Evolutionary conservation across 2,113 vertebrate species (phyloP).

Genomic region (Progne subis): DNA sequence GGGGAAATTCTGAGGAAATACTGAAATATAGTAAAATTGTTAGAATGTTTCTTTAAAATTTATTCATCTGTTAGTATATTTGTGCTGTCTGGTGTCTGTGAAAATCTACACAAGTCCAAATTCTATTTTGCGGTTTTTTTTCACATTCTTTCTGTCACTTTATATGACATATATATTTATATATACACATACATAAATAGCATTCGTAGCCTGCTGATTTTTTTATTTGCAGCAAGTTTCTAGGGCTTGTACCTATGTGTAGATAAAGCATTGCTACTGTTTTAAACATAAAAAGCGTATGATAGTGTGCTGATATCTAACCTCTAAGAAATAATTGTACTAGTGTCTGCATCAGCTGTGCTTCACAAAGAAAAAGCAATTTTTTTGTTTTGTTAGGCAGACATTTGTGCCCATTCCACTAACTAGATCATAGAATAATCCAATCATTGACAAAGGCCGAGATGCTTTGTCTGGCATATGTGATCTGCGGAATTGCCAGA

Average conservation of each 20-base stretch:
- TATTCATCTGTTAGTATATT: neutral
- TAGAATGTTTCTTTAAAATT: neutral
- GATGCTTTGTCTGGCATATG: conserved; percentile 34
- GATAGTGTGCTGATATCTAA: neutral
- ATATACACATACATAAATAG: neutral
- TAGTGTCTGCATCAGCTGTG: conserved; percentile 3
- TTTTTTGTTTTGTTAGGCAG: conserved; percentile 21
- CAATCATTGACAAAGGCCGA: conserved; percentile 38
- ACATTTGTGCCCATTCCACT: conserved; percentile 48
- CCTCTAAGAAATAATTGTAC: neutral
- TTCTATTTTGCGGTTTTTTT: neutral
- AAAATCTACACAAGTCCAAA: neutral
- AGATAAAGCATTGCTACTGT: neutral
- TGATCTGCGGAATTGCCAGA: conserved; percentile 1
- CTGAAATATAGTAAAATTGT: neutral
- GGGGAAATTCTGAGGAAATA: neutral
- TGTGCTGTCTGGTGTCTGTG: neutral
- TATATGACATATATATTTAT: neutral
- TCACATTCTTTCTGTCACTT: neutral
- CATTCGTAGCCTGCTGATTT: neutral
- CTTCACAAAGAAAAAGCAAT: neutral
- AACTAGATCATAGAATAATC: conserved; percentile 63
- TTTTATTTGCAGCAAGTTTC: neutral
- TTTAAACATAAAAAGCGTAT: neutral
- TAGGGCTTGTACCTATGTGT: neutral